phyloP scores from a whole-genome alignment of 1,140 invertebrate genomes.

The Drosophila lacertosa region DNA sequence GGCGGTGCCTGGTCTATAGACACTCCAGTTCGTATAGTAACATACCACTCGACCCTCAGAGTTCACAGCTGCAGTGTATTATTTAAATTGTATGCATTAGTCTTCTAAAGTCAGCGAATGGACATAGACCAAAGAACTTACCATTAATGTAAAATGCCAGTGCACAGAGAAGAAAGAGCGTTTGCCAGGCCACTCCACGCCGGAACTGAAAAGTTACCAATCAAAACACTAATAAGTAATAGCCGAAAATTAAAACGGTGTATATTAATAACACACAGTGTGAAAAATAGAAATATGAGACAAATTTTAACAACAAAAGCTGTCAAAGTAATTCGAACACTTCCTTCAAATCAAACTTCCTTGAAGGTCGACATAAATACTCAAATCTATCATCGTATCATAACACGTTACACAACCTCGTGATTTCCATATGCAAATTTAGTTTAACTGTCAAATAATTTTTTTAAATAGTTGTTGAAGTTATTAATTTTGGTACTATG shows the following conservation, averaged over 20 bases:
- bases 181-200: constrained; percentile 80
- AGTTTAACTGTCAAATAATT: constrained; percentile 59
- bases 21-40: constrained; percentile 98
- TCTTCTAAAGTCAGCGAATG: background rate
- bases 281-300: constrained; percentile 21
- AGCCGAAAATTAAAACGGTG: constrained; percentile 33
- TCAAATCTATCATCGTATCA: constrained; percentile 33
- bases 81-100: background rate
- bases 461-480: too few species aligned
- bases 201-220: constrained; percentile 65
- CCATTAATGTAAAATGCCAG: constrained; percentile 75
- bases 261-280: constrained; percentile 41
- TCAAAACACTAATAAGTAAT: background rate
- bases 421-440: constrained; percentile 68
- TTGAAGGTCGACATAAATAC: constrained; percentile 56
- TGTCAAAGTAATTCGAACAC: constrained; percentile 12
- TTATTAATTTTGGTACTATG: too few species aligned
- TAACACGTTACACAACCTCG: constrained; percentile 58
- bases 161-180: constrained; percentile 75
- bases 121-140: constrained; percentile 41
- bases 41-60: constrained; percentile 91
- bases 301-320: constrained; percentile 16
- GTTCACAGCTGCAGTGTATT: constrained; percentile 44
- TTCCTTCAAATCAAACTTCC: constrained; percentile 43
- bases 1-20: constrained; percentile 93